A percentile compares a stretch with the other conserved stretches of the same genome.
Conservation (phyloP, 2,113 vertebrate species). For the Enhydra lutris region DNA sequence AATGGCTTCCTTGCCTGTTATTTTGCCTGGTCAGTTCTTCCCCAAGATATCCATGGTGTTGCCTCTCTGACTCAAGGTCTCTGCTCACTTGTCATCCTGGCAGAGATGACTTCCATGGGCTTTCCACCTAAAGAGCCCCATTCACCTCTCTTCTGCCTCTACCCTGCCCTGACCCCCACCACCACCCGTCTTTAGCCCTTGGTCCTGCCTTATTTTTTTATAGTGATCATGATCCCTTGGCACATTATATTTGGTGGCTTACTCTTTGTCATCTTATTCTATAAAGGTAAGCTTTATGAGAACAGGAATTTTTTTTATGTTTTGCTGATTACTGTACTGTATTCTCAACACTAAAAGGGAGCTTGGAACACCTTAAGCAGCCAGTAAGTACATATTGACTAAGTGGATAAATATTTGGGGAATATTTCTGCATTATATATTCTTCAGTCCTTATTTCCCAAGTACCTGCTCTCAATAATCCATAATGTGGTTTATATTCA, state of each 20-base stretch:
- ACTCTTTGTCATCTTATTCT: too few species aligned
- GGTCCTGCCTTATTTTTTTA: too few species aligned
- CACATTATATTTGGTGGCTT: neutral
- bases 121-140: fast-evolving
- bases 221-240: fast-evolving
- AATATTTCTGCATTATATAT: too few species aligned
- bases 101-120: fast-evolving
- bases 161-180: fast-evolving
- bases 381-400: neutral
- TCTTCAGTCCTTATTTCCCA: too few species aligned
- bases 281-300: neutral
- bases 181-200: fast-evolving
- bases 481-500: neutral
- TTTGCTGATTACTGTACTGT: neutral
- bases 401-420: neutral
- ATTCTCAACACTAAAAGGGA: neutral
- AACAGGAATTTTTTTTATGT: neutral
- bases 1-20: neutral
- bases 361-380: fast-evolving
- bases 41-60: fast-evolving
- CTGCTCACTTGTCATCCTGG: neutral
- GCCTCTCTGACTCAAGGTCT: neutral
- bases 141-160: fast-evolving
- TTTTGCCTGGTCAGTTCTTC: neutral
- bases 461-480: neutral